Conservation (phyloP, 1,140 invertebrate species). For the Matsumurasca onukii region DNA sequence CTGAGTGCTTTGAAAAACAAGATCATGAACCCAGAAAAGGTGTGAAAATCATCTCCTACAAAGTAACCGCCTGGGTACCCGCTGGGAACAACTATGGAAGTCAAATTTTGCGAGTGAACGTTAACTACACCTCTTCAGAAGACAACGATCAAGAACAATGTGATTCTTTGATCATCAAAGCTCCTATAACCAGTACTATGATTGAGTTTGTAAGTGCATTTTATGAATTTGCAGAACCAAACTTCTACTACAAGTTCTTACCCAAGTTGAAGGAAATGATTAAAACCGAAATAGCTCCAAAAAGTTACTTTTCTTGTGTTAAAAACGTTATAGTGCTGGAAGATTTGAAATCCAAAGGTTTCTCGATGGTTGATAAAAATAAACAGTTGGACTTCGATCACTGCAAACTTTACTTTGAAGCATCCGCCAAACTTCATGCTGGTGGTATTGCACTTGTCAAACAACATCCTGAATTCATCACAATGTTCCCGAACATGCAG, state of each 20-base stretch:
- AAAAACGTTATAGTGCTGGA: not conserved
- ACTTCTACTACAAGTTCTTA: not conserved
- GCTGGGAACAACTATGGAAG: not conserved
- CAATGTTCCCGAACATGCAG: not conserved
- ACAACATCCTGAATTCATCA: not conserved
- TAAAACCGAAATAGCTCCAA: not conserved
- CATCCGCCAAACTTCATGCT: not conserved
- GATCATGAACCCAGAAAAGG: not conserved
- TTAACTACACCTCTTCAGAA: not conserved
- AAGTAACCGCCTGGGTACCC: not conserved
- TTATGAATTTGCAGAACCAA: not conserved
- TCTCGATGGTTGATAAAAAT: not conserved
- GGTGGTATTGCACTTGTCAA: not conserved
- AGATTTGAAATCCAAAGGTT: not conserved
- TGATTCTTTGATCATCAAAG: not conserved
- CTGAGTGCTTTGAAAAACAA: not conserved
- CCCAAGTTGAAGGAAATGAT: not conserved
- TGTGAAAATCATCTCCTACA: not conserved
- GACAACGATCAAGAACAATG: not conserved
- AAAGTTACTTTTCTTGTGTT: not conserved
- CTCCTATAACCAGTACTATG: not conserved
- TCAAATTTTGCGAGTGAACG: not conserved
- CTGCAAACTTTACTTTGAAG: not conserved
- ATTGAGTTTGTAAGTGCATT: not conserved
- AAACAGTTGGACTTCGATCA: conserved; percentile 4